Evolutionary conservation across 2,797 vertebrate genomes (phyloP).

Genomic region (Geotria australis): DNA sequence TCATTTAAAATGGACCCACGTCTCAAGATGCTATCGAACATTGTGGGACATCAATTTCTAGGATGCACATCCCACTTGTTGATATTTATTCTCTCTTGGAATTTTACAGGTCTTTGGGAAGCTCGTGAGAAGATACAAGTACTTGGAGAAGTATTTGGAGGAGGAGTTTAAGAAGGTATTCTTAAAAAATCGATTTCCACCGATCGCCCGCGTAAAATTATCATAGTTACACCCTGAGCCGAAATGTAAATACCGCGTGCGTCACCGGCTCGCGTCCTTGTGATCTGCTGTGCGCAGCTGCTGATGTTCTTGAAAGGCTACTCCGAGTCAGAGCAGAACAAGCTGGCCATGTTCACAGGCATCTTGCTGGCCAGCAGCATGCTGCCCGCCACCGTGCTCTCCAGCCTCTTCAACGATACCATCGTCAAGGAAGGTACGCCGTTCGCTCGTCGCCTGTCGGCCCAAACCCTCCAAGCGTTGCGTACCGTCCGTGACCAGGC

Average conservation of each 20-base stretch:
- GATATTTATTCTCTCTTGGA: too few relatives aligned
- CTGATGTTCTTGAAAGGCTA: conserved; percentile 71
- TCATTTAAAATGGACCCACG: too few relatives aligned
- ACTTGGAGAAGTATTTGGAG: conserved; percentile 65
- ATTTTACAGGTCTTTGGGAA: conserved; percentile 52
- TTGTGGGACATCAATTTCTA: too few relatives aligned
- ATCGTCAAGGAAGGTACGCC: conserved; percentile 61
- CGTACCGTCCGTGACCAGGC: too few relatives aligned
- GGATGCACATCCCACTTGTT: too few relatives aligned
- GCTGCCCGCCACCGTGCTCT: conserved; percentile 40
- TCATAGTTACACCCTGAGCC: too few relatives aligned
- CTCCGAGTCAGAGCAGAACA: conserved; percentile 46
- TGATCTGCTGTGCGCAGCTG: conserved; percentile 16
- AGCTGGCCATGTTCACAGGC: conserved; percentile 49
- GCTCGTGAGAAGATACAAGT: conserved; percentile 68
- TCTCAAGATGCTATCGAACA: too few relatives aligned
- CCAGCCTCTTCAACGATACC: conserved; percentile 54
- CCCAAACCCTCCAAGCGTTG: too few relatives aligned
- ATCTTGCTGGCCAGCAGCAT: conserved; percentile 35
- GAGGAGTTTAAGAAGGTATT: conserved; percentile 72
- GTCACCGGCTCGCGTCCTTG: neutral
- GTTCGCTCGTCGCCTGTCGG: too few relatives aligned
- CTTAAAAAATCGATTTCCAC: too few relatives aligned
- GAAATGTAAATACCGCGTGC: neutral
- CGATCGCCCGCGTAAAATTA: too few relatives aligned